phyloP scores from a whole-genome alignment of 2,113 vertebrate genomes.

The Xyliphius kryptos region DNA sequence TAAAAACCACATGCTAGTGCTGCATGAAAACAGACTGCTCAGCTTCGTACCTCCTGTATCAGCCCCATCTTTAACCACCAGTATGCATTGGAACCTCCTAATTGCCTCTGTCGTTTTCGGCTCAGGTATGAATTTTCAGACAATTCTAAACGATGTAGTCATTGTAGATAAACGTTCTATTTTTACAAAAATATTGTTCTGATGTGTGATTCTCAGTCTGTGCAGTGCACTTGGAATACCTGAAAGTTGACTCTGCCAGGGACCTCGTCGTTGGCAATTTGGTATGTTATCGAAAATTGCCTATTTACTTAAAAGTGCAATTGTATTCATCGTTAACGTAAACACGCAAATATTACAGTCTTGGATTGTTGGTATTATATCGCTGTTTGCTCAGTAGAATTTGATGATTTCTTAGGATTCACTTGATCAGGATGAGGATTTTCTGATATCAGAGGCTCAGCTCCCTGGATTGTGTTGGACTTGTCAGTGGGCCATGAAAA shows the following conservation, averaged over 20 bases:
- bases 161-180: too few species aligned
- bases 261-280: not conserved
- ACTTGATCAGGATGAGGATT: not conserved
- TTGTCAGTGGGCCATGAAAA: conserved; percentile 49
- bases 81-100: not conserved
- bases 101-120: not conserved
- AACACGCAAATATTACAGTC: too few species aligned
- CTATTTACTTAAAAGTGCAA: too few species aligned
- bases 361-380: too few species aligned
- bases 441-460: not conserved
- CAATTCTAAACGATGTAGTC: too few species aligned
- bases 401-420: not conserved
- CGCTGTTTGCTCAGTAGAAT: not conserved
- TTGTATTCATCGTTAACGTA: too few species aligned
- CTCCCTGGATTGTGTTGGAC: conserved; percentile 51
- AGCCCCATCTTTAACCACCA: not conserved
- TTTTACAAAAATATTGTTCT: too few species aligned
- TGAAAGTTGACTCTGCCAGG: conserved; percentile 14
- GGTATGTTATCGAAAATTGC: not conserved
- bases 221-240: conserved; percentile 12
- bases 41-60: not conserved
- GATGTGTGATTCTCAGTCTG: conserved; percentile 8
- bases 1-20: too few species aligned
- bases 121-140: not conserved
- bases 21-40: not conserved